phyloP scores from a whole-genome alignment of 2,797 vertebrate genomes.

The Onychomys leucogaster region DNA sequence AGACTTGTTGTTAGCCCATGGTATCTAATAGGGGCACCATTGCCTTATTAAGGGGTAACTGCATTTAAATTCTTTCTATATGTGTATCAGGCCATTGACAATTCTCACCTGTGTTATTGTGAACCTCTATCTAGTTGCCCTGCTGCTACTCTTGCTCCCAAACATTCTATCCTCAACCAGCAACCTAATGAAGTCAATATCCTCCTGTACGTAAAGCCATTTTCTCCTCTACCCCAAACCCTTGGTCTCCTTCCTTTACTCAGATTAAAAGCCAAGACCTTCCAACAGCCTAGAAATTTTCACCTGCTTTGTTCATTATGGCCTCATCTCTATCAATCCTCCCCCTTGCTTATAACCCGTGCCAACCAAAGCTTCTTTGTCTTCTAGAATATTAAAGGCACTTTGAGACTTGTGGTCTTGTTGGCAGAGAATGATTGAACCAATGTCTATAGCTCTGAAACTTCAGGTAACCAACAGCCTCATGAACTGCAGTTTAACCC shows the following conservation, averaged over 20 bases:
- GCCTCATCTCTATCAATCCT: not conserved
- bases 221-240: not conserved
- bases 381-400: constrained; percentile 24
- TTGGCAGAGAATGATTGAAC: not conserved
- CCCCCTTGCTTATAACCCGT: not conserved
- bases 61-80: not conserved
- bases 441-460: not conserved
- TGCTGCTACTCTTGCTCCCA: not conserved
- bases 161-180: not conserved
- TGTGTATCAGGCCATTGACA: not conserved
- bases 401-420: not conserved
- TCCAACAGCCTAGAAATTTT: not conserved
- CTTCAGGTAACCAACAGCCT: not conserved
- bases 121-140: not conserved
- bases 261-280: not conserved
- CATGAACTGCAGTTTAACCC: not conserved
- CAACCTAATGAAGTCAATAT: not conserved
- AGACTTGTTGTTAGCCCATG: not conserved
- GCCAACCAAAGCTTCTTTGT: not conserved
- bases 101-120: not conserved
- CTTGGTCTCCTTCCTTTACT: not conserved
- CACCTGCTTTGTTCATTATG: not conserved
- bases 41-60: not conserved
- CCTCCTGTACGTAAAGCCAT: not conserved
- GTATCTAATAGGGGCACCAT: not conserved